Conservation (phyloP, 1,140 invertebrate species). For the Polypedilum pembai region DNA sequence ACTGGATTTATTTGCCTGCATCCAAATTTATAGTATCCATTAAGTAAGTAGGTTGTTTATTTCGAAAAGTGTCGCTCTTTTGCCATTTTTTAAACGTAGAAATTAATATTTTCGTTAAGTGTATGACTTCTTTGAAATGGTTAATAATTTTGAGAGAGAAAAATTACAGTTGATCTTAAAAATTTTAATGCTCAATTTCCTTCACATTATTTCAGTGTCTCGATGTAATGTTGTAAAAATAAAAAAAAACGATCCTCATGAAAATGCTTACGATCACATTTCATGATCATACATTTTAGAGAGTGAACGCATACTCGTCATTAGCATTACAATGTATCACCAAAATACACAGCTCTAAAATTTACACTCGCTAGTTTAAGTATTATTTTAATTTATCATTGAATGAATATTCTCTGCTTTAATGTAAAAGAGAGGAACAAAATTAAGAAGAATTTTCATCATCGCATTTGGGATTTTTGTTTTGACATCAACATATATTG, state of each 20-base stretch:
- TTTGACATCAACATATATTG: conserved; percentile 26
- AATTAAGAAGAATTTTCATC: background rate
- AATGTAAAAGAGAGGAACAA: background rate
- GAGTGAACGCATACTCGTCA: background rate
- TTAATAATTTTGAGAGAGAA: too few species aligned
- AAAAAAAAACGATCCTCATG: too few species aligned
- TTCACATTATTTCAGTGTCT: too few species aligned
- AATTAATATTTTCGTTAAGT: too few species aligned
- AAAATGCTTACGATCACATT: conserved; percentile 8
- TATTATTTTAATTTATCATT: conserved; percentile 23
- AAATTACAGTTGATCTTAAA: too few species aligned
- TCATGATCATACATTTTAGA: background rate
- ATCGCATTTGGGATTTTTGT: conserved; percentile 5
- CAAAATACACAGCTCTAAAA: background rate
- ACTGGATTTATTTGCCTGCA: conserved; percentile 12
- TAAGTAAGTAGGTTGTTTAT: too few species aligned
- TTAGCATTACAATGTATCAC: background rate
- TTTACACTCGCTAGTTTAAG: background rate
- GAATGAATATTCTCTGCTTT: background rate
- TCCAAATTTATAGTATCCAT: background rate
- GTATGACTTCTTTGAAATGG: too few species aligned
- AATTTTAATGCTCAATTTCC: too few species aligned
- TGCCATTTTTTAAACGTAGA: too few species aligned
- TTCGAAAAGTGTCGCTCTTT: too few species aligned
- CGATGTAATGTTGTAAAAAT: too few species aligned